phyloP scores from a whole-genome alignment of 2,797 vertebrate species.

The Danio albolineatus region DNA sequence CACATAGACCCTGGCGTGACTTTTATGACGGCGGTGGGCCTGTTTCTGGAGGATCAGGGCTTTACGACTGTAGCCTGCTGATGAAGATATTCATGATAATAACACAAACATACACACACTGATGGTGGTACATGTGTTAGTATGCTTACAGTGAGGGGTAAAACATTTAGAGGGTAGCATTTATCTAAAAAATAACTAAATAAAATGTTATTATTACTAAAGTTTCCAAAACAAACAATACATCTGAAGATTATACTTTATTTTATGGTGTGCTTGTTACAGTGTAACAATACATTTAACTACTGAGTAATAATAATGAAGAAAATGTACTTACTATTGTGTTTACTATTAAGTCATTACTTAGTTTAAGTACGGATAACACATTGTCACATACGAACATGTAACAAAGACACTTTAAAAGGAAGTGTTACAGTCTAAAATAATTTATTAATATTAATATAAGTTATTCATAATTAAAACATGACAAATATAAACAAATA shows the following conservation, averaged over 20 bases:
- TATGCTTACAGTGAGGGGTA: background rate
- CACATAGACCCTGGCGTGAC: slow-evolving; percentile 61
- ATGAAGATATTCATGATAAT: slow-evolving; percentile 30
- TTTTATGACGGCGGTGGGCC: slow-evolving; percentile 65
- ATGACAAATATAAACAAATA: too few relatives aligned
- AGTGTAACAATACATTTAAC: too few relatives aligned
- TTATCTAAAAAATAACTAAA: background rate
- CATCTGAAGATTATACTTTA: background rate
- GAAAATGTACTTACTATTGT: too few relatives aligned
- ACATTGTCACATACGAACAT: too few relatives aligned
- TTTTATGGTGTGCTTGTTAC: too few relatives aligned
- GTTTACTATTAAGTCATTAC: too few relatives aligned
- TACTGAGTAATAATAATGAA: too few relatives aligned
- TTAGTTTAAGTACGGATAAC: too few relatives aligned
- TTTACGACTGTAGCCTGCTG: background rate
- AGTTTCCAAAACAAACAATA: background rate
- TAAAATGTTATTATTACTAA: background rate
- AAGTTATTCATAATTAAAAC: too few relatives aligned
- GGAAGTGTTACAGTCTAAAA: too few relatives aligned
- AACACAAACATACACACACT: background rate
- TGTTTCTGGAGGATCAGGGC: slow-evolving; percentile 37
- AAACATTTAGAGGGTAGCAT: background rate
- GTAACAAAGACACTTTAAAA: too few relatives aligned
- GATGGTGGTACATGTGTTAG: background rate
- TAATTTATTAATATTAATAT: too few relatives aligned